Base-by-base conservation (phyloP, 2,113 vertebrate species). In the Pangasianodon gigas region DNA sequence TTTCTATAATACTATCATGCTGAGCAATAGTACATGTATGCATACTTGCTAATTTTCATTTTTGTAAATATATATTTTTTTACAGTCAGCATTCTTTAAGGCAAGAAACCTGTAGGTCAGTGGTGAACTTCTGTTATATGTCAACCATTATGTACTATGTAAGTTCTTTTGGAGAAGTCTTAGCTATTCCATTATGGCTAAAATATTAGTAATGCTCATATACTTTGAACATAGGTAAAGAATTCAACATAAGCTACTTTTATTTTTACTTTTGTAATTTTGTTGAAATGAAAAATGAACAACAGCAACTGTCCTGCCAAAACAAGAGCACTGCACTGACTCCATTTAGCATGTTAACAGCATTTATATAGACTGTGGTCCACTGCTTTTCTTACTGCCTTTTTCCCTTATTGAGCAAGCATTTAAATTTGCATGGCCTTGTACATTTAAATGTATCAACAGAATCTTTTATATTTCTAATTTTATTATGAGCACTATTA, bases 391-490 rank as follows among this genome's bases (percentile, higher is more conserved):
- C 26, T 81, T 32, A 37, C 37, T 51, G 7, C 19, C 32, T 75
- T 84, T 89, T 84, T 18, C 3, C 74, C 6, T 1, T 75, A 26
- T 16, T 71, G 11, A 75, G n/a, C 29, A 58, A 37, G 10, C 67
- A 48, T 29, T 89, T 56, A 21, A 32, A 51, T 74, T 44, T 83
- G 65, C 80, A 88, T 84, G 60, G 62, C 62, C 0, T 74, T 58
- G 14, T 84, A 48, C 26, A 84, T 71, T 44, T 65, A 56, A 37
- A 32, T 88, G 13, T 86, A 69, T 86, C 48, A 58, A 19, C 37
- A 29, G 44, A 71, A 54, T 65, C n/a, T 65, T 85, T 85, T 18
- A 65, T n/a, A 85, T 89, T 85, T 89, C 56, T 79, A 77, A 26
- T 44, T 48, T 37, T 48, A 41, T 79, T 79, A 41, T 52, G 41